These are phyloP conservation scores for Stichopus horrens DNA, from an alignment of 53 echinoderm and acorn worm species.

Conservation along the genomic window DNA sequence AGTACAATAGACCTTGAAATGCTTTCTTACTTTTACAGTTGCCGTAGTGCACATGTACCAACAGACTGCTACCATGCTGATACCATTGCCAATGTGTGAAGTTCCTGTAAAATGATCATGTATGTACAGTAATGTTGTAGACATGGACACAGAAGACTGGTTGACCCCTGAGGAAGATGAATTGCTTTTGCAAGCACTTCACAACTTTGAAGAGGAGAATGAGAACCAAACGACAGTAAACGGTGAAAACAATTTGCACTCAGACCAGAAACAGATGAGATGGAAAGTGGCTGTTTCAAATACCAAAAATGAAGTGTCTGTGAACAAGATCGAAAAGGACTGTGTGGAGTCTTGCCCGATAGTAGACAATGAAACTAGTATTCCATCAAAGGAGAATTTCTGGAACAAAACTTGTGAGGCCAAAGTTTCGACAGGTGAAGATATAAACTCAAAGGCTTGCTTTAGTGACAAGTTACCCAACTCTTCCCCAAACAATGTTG, in stretches of 20 bases:
- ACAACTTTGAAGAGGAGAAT: neutral
- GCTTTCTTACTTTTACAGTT: too few relatives aligned
- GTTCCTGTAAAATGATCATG: too few relatives aligned
- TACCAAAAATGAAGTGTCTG: neutral
- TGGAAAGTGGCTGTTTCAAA: neutral
- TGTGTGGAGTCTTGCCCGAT: neutral
- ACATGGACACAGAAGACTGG: slow-evolving; percentile 36
- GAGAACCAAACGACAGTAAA: neutral
- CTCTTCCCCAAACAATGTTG: neutral
- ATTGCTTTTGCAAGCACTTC: slow-evolving; percentile 18
- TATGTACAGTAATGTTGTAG: neutral
- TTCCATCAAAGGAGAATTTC: too few relatives aligned
- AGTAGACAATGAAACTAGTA: neutral
- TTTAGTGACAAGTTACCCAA: neutral
- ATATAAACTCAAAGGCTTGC: neutral
- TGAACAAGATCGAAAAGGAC: neutral
- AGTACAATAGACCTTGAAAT: too few relatives aligned
- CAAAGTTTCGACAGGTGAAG: neutral
- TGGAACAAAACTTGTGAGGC: neutral
- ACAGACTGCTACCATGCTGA: too few relatives aligned
- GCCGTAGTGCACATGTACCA: too few relatives aligned
- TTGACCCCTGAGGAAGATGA: slow-evolving; percentile 19
- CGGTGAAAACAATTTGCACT: neutral
- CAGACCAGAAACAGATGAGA: neutral
- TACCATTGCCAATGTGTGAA: too few relatives aligned